Percentiles rank a stretch among this genome's conserved stretches.
Evolutionary conservation across 2,888 invertebrate genomes (phyloP).

Genomic region (Hydriomena furcata): DNA sequence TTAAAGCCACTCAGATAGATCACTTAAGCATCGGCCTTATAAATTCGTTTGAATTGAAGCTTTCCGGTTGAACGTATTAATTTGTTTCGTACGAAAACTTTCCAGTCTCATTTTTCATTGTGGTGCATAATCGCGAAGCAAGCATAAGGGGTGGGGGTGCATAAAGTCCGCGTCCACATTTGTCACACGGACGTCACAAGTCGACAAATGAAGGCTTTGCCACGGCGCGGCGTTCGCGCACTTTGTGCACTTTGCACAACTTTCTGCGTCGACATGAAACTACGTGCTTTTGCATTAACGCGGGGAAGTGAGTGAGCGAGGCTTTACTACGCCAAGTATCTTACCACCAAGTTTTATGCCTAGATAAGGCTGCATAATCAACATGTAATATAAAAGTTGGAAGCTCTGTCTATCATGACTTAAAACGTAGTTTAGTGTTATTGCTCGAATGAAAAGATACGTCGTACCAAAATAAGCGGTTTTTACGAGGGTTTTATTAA

Average conservation of each 20-base stretch:
- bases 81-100: constrained; percentile 51
- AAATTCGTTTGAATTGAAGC: constrained; percentile 24
- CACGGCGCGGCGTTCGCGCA: constrained; percentile 73
- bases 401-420: constrained; percentile 33
- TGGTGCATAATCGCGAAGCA: constrained; percentile 66
- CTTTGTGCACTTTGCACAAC: constrained; percentile 81
- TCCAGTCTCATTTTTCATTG: constrained; percentile 64
- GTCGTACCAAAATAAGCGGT: constrained; percentile 23
- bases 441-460: constrained; percentile 35
- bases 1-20: constrained; percentile 63
- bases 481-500: constrained; percentile 27
- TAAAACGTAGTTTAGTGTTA: constrained; percentile 26
- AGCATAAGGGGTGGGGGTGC: constrained; percentile 54
- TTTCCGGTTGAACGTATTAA: constrained; percentile 31
- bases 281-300: constrained; percentile 81
- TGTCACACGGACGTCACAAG: constrained; percentile 81
- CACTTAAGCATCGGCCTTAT: constrained; percentile 46
- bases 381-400: constrained; percentile 58
- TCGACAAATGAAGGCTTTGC: constrained; percentile 84
- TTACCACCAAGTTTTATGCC: constrained; percentile 72
- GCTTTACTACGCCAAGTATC: constrained; percentile 70
- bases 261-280: constrained; percentile 77
- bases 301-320: constrained; percentile 67
- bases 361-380: constrained; percentile 74
- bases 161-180: constrained; percentile 77